Base-by-base conservation (phyloP, 2,797 vertebrate species). In the Pipistrellus kuhlii region DNA sequence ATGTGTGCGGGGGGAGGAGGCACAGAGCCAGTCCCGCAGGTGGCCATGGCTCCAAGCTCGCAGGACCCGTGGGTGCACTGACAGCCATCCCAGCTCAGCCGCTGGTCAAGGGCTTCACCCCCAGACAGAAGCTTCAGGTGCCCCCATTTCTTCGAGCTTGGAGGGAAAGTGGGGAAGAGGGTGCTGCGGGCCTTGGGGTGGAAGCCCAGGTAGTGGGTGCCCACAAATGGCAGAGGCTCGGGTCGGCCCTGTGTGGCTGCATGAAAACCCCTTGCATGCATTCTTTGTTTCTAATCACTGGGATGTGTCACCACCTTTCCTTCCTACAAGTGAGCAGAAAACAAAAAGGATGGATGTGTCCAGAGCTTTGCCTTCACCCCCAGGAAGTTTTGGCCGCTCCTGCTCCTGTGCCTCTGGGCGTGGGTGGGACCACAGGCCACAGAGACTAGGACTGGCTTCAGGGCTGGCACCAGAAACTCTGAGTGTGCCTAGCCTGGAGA, bases 171-270 rank as follows among this genome's bases (percentile, higher is more conserved):
- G 25, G 72, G 9, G 21, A 53, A 41, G 55, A 73, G n/a, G 64
- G n/a, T 6, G 20, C 48, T 78, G 66, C 35, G 15, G 46, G 18
- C 8, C 5, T 23, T 18, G 53, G 46, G 53, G 32, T 23, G 41
- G 18, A 59, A 17, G 21, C 5, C 9, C 9, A 18, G 15, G 51
- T 23, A 18, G 51, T 2, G 15, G 17, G 41, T n/a, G 32, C 23
- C 17, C 0, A 0, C 11, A 15, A 44, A 21, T 25, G 44, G 51
- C 0, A 75, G 51, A 13, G 55, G 8, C 7, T 53, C 3, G 6
- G 18, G 23, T 25, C 1, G 13, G 41, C n/a, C 3, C 6, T 35
- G 14, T 27, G 21, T 14, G 1, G 0, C 11, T 32, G 76, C 2
- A 1, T 30, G 30, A 77, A 27, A 53, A 6, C 15, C 3, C 17